A percentile compares a stretch with the other conserved stretches of the same genome.
These are phyloP conservation scores for Liposcelis brunnea DNA, from an alignment of 2,888 invertebrate species.

Conservation along the genomic window DNA sequence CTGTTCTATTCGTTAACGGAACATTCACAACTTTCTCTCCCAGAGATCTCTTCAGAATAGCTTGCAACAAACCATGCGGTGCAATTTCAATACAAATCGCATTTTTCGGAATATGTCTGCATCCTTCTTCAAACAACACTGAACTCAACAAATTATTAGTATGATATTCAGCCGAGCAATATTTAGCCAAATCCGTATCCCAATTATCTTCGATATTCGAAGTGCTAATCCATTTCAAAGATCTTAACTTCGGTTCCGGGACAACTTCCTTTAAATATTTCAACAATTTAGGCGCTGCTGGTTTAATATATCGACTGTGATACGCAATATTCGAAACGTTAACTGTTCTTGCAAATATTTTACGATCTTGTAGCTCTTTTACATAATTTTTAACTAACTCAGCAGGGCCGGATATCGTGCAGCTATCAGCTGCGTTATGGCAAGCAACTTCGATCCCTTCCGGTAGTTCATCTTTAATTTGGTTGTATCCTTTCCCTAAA, in stretches of 20 bases:
- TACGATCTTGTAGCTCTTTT: slow-evolving; percentile 28
- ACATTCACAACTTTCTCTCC: slow-evolving; percentile 31
- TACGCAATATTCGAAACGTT: slow-evolving; percentile 20
- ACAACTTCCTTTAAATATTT: slow-evolving; percentile 27
- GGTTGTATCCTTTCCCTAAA: slow-evolving; percentile 15
- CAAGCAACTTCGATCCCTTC: slow-evolving; percentile 56
- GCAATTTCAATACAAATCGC: slow-evolving; percentile 42
- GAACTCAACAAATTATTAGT: slow-evolving; percentile 34
- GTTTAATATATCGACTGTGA: slow-evolving; percentile 23
- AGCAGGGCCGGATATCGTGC: slow-evolving; percentile 60
- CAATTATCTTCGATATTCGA: slow-evolving; percentile 32
- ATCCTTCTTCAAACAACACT: slow-evolving; percentile 37
- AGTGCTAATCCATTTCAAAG: slow-evolving; percentile 37
- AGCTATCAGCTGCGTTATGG: slow-evolving; percentile 59
- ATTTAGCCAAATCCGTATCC: slow-evolving; percentile 28
- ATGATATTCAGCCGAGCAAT: slow-evolving; percentile 37
- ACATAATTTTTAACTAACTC: slow-evolving; percentile 42
- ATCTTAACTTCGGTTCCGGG: slow-evolving; percentile 27
- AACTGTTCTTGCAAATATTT: slow-evolving; percentile 19
- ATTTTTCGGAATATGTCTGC: slow-evolving; percentile 36
- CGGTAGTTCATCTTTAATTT: slow-evolving; percentile 27
- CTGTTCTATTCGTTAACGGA: slow-evolving; percentile 35
- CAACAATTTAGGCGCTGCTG: slow-evolving; percentile 27
- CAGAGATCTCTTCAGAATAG: slow-evolving; percentile 37
- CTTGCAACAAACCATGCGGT: slow-evolving; percentile 42